Percentiles rank a stretch among this genome's conserved stretches.
These are phyloP conservation scores for Pituophis catenifer DNA, from an alignment of 2,113 vertebrate genomes.

Conservation along the genomic window DNA sequence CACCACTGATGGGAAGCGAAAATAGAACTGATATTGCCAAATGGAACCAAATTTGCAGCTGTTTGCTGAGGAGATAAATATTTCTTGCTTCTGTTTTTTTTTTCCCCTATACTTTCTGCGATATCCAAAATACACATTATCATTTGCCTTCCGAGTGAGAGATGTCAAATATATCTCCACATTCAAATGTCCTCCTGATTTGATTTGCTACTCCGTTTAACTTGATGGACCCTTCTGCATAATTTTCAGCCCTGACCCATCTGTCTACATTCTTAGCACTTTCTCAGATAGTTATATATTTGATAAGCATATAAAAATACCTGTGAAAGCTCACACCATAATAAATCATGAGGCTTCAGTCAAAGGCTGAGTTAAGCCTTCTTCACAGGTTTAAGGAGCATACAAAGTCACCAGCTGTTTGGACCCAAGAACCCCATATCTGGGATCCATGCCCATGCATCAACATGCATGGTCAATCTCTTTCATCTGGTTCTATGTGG, in stretches of 20 bases:
- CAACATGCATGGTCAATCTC: background rate
- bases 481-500: background rate
- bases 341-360: background rate
- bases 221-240: background rate
- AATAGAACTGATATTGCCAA: background rate
- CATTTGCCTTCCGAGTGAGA: background rate
- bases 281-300: background rate
- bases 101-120: no score
- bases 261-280: background rate
- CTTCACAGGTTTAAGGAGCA: background rate
- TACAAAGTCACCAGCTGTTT: background rate
- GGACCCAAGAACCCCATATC: no score
- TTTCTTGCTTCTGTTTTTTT: background rate
- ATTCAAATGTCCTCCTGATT: background rate
- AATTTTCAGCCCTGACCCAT: background rate
- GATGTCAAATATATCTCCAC: background rate
- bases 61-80: background rate
- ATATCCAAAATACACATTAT: background rate
- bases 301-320: background rate
- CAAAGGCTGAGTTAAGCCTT: background rate
- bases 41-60: background rate
- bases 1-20: background rate
- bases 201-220: background rate
- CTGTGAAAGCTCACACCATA: background rate
- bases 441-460: no score